phyloP scores from a whole-genome alignment of 2,888 invertebrate genomes.

The Drosophila niveifrons region DNA sequence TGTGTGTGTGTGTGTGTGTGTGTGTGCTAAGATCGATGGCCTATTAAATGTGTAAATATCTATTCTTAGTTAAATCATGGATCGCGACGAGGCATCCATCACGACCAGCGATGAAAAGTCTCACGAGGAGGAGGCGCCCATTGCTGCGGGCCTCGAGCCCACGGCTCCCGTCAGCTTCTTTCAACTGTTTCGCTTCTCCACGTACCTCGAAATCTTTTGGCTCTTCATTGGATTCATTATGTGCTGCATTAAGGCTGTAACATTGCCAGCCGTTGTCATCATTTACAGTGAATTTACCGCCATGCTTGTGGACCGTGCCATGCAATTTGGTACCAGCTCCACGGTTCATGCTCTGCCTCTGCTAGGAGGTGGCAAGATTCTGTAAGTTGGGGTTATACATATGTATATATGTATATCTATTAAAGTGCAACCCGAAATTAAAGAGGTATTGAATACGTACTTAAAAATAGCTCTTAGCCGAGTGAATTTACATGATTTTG shows the following conservation, averaged over 20 bases:
- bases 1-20: conserved; percentile 25
- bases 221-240: conserved; percentile 87
- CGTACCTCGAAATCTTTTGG: conserved; percentile 87
- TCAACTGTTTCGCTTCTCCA: conserved; percentile 87
- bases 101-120: conserved; percentile 72
- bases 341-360: conserved; percentile 87
- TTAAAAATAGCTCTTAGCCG: no score
- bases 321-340: conserved; percentile 87
- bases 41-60: conserved; percentile 48
- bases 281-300: conserved; percentile 91
- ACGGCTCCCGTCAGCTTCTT: conserved; percentile 76
- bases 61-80: conserved; percentile 63
- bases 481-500: no score
- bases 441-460: no score
- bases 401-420: background rate
- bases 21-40: conserved; percentile 40
- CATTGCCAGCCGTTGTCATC: conserved; percentile 89
- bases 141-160: conserved; percentile 74
- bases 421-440: no score
- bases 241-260: conserved; percentile 88
- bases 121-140: conserved; percentile 60
- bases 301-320: conserved; percentile 89
- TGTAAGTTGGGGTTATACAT: conserved; percentile 84
- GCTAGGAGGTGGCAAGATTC: conserved; percentile 88
- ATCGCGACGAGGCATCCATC: conserved; percentile 74